Conservation (phyloP, 37 sponge, comb jelly and placozoan genomes). For the Axinella damicornis region DNA sequence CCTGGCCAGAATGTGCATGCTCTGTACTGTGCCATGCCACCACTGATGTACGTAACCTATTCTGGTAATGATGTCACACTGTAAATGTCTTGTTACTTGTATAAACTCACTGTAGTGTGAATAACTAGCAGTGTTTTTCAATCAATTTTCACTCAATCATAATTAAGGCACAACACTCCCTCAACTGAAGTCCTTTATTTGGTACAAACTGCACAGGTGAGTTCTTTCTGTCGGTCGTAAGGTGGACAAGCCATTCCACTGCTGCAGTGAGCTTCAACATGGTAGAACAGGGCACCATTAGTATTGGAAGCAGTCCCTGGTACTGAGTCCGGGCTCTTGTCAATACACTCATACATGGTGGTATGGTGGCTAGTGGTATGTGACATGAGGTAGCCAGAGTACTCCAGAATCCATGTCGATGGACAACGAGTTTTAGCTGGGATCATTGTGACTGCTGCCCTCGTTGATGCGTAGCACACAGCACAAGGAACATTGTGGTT, state of each 20-base stretch:
- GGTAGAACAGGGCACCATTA: conserved; percentile 44
- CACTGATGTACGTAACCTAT: too few relatives aligned
- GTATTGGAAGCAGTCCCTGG: conserved; percentile 13
- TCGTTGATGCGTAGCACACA: conserved; percentile 27
- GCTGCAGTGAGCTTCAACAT: conserved; percentile 48
- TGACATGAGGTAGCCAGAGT: conserved; percentile 49
- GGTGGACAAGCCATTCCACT: conserved; percentile 46
- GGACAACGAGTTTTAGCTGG: conserved; percentile 42
- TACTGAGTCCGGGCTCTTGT: conserved; percentile 28
- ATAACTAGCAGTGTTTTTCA: too few relatives aligned
- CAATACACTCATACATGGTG: conserved; percentile 41
- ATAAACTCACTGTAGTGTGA: too few relatives aligned
- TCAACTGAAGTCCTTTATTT: background rate
- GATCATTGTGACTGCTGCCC: conserved; percentile 15
- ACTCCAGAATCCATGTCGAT: conserved; percentile 38
- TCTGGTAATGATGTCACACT: too few relatives aligned
- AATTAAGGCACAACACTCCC: background rate
- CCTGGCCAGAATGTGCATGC: too few relatives aligned
- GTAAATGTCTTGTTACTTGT: too few relatives aligned
- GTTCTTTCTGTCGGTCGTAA: conserved; percentile 43
- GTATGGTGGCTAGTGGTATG: background rate
- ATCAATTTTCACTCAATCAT: too few relatives aligned
- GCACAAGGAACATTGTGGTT: conserved; percentile 42
- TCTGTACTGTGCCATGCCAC: too few relatives aligned
- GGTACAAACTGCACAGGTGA: conserved; percentile 63